phyloP scores from a whole-genome alignment of 1,140 invertebrate species.

The Brachionus rubens region DNA sequence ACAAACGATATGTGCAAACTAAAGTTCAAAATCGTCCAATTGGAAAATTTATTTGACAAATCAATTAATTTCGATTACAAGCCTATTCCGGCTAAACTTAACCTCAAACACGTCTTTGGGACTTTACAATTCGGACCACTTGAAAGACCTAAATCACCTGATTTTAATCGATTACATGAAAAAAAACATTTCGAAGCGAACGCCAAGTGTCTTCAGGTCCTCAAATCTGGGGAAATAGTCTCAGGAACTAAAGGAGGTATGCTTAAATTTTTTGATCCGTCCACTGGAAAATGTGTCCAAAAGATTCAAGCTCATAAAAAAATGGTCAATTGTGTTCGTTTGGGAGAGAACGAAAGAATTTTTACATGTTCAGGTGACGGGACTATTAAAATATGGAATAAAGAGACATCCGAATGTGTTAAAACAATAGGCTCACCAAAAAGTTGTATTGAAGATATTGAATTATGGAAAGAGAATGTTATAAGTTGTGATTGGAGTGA shows the following conservation, averaged over 20 bases:
- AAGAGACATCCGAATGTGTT: neutral
- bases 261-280: neutral
- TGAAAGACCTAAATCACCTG: neutral
- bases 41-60: neutral
- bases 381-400: slow-evolving; percentile 5
- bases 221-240: neutral
- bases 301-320: neutral
- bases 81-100: neutral
- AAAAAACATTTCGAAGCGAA: neutral
- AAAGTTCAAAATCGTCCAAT: neutral
- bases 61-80: neutral
- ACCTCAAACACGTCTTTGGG: neutral
- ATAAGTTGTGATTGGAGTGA: neutral
- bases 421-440: neutral
- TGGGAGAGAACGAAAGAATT: neutral
- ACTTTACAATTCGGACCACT: neutral
- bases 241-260: slow-evolving; percentile 2
- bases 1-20: neutral
- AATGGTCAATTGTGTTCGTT: neutral
- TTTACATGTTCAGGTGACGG: neutral
- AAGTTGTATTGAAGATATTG: slow-evolving; percentile 12
- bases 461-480: neutral
- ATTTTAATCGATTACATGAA: neutral
- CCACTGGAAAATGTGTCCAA: neutral
- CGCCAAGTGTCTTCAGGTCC: neutral